Evolutionary conservation across 2,113 vertebrate genomes (phyloP), one percentile per base, ranked within the genome.

Genomic region (Pardalotus punctatus): DNA sequence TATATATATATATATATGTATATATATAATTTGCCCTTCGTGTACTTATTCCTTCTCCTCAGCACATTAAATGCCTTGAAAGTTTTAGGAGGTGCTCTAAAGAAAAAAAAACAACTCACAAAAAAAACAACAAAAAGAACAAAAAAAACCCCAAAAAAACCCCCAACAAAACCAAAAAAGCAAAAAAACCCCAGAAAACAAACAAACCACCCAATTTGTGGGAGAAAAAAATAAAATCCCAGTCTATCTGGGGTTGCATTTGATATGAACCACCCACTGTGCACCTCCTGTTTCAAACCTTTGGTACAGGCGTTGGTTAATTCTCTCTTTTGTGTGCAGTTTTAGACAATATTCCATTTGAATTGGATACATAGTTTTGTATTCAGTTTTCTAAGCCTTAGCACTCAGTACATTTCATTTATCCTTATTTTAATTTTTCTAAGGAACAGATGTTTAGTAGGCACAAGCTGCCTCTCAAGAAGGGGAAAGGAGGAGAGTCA

Each of bases 381-480:
- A 43, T 38, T 79, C 42, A 24, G 15, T 54, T 89, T 73, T 69
- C 58, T 88, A 85, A 91, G 69, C 19, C 2, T 1, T 11, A 73
- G 40, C 23, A 66, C 7, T 60, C 21, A 47, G 35, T 62, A 61
- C 14, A 38, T 51, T 89, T 88, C 61, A 61, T 91, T 93, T 82
- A 66, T 43, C 35, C 81, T 74, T 73, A 58, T 73, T 90, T 90
- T 92, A 51, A 64, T 74, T 84, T 66, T 70, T 15, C 47, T 74
- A 35, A 88, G 67, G 79, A 92, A 57, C 71, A 95, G 67, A 43
- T 91, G 70, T 90, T 89, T 72, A 73, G 71, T 62, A 91, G 91
- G n/a, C 81, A 91, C 45, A 58, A 45, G 23, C 53, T 77, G 47
- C 88, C 45, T 91, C 61, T 86, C 28, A 45, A 73, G 81, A 24